These are phyloP conservation scores for Amaurobius ferox DNA, from an alignment of 2,888 invertebrate species.

Conservation along the genomic window DNA sequence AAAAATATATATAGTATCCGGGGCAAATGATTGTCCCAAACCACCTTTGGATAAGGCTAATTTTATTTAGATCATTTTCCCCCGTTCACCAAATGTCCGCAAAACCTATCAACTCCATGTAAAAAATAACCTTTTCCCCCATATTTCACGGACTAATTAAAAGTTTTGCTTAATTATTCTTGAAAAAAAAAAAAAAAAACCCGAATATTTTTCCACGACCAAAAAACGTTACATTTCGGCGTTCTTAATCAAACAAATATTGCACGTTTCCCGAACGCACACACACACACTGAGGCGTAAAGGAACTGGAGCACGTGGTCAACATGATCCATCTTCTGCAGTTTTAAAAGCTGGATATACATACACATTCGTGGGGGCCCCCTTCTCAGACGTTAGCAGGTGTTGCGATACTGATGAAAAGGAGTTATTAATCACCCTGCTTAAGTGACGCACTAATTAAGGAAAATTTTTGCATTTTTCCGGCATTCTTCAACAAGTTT, in stretches of 20 bases:
- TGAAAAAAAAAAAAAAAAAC: background rate
- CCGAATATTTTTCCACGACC: background rate
- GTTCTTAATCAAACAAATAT: background rate
- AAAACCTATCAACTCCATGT: too few relatives aligned
- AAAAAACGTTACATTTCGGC: too few relatives aligned
- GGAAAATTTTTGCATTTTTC: conserved; percentile 71
- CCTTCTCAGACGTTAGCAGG: conserved; percentile 50
- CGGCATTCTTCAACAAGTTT: conserved; percentile 71
- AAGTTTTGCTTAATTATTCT: conserved; percentile 10
- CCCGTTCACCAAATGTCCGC: too few relatives aligned
- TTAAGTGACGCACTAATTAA: conserved; percentile 71
- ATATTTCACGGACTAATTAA: background rate
- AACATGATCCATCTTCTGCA: background rate
- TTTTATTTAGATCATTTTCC: too few relatives aligned
- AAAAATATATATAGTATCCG: too few relatives aligned
- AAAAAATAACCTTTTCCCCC: too few relatives aligned
- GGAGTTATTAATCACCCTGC: conserved; percentile 61
- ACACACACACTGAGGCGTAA: background rate
- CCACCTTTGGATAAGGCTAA: too few relatives aligned
- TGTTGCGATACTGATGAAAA: conserved; percentile 55
- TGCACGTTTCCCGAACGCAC: background rate
- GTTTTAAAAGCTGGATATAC: background rate
- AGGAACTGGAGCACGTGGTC: background rate
- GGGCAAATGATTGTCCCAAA: too few relatives aligned
- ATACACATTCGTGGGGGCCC: background rate